Percentiles rank a stretch among this genome's conserved stretches.
phyloP scores from a whole-genome alignment of 64 coral and sea anemone species.

The Trachythela sp. region DNA sequence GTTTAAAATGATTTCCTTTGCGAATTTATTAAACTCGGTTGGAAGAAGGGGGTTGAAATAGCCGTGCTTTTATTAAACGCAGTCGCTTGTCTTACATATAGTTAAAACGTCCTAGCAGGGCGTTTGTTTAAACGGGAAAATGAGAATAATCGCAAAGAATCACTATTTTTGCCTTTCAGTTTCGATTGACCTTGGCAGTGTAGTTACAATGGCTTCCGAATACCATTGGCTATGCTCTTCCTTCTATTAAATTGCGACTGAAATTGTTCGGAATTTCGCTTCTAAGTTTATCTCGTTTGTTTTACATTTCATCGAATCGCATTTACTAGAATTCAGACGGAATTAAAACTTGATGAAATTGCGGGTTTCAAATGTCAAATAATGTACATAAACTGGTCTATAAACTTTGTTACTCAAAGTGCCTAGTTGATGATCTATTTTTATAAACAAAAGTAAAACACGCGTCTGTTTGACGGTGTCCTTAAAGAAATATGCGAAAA shows the following conservation, averaged over 20 bases:
- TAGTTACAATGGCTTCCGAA: not conserved
- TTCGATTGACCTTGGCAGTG: not conserved
- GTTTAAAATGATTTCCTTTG: constrained; percentile 2
- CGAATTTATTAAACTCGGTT: not conserved
- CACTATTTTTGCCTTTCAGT: not conserved
- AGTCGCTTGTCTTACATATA: not conserved
- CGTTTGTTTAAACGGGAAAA: not conserved
- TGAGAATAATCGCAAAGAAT: not conserved
- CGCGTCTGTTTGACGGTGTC: not conserved
- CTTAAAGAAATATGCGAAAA: not conserved
- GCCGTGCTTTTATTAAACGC: not conserved
- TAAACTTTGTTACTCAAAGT: not conserved
- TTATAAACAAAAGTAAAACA: not conserved
- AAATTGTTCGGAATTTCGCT: not conserved
- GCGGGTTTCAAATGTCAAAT: not conserved
- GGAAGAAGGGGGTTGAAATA: not conserved
- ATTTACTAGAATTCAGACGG: not conserved
- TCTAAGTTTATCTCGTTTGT: not conserved
- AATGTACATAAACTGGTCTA: not conserved
- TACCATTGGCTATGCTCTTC: not conserved
- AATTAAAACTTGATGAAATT: not conserved
- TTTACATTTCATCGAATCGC: not conserved
- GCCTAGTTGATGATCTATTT: not conserved
- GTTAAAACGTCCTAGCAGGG: not conserved
- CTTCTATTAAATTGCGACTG: not conserved